These are phyloP conservation scores for Aelia acuminata DNA, from an alignment of 2,888 invertebrate genomes.

Conservation along the genomic window DNA sequence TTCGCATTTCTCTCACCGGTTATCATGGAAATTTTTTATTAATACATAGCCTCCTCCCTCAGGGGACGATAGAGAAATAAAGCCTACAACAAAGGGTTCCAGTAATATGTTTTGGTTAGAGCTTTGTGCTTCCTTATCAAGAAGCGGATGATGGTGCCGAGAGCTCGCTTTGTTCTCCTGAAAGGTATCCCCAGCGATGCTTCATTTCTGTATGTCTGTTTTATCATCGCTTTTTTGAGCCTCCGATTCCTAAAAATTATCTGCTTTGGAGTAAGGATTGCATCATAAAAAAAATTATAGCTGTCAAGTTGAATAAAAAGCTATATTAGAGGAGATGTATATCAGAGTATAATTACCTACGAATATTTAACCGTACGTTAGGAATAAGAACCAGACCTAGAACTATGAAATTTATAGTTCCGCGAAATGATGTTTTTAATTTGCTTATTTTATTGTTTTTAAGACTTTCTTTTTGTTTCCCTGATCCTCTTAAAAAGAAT, in stretches of 20 bases:
- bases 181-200: not conserved
- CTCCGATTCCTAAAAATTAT: not conserved
- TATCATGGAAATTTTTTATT: not conserved
- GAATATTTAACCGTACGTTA: too few relatives aligned
- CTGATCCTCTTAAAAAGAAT: too few relatives aligned
- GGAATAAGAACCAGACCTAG: too few relatives aligned
- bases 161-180: not conserved
- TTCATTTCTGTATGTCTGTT: not conserved
- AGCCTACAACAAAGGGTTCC: not conserved
- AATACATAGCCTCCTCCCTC: not conserved
- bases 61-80: not conserved
- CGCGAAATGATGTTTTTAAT: too few relatives aligned
- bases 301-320: too few relatives aligned
- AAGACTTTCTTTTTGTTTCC: too few relatives aligned
- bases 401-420: too few relatives aligned
- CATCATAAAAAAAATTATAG: too few relatives aligned
- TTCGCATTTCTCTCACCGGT: not conserved
- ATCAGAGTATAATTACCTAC: too few relatives aligned
- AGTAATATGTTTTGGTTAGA: conserved; percentile 10
- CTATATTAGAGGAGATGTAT: too few relatives aligned
- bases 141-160: not conserved
- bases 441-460: too few relatives aligned
- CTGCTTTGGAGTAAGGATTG: not conserved
- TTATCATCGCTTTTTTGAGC: not conserved
- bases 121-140: conserved; percentile 23